Evolutionary conservation across 2,797 vertebrate genomes (phyloP), one percentile per base, ranked within the genome.

Genomic region (Falco concolor): DNA sequence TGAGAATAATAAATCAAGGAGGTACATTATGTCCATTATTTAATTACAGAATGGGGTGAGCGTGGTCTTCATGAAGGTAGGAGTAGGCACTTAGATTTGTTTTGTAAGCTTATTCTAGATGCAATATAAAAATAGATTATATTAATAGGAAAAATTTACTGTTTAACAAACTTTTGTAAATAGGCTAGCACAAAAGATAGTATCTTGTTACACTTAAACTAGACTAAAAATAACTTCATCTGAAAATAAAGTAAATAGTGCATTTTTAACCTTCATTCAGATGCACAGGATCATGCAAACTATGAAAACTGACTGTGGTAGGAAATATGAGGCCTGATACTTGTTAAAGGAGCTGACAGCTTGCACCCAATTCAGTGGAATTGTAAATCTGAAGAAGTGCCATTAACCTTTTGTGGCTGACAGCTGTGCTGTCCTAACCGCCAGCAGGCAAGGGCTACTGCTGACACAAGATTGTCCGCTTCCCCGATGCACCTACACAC

Each of bases 101-200:
- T 94, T 70, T 77, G 80, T 93, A 96, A 97, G 96, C 96, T 98
- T 95, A 89, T 85, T 96, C 83, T 94, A 97, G 84, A 91, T 94
- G 78, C 94, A 93, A 84, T 98, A 98, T 76, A 98, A 98, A 98
- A 98, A 98, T 98, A 98, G 97, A 97, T 97, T 89, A 95, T 97
- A 98, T 98, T 98, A 98, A 97, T 94, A 97, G 96, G 97, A 98
- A 98, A 97, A 93, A 96, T 80, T 96, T 97, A 97, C 95, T 98
- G 96, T 97, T 98, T 97, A 97, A 95, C 95, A 96, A 97, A 95
- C 40, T 63, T 95, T 80, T 96, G 94, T 95, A 96, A 97, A 97
- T 95, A 94, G 83, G 68, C 75, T 95, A 97, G 80, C 76, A 94
- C 52, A 91, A 96, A 95, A 93, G 90, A 72, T 54, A 85, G 63